phyloP scores from a whole-genome alignment of 2,888 invertebrate species.

The Sinotaia quadrata region DNA sequence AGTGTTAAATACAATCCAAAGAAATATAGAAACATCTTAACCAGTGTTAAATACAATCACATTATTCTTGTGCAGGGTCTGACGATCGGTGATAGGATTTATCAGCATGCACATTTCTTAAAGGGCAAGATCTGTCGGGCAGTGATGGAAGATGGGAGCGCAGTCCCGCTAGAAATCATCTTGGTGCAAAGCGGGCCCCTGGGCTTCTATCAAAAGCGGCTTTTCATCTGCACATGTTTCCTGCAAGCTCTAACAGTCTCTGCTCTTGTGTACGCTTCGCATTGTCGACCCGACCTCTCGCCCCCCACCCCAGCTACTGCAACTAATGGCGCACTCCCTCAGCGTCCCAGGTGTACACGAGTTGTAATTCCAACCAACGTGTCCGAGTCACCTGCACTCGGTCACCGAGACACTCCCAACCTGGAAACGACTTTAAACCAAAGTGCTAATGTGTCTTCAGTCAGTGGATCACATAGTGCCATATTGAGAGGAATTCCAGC shows the following conservation, averaged over 20 bases:
- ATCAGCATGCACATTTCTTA: not conserved
- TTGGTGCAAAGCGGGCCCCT: conserved; percentile 54
- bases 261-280: conserved; percentile 45
- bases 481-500: too few species aligned
- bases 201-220: conserved; percentile 60
- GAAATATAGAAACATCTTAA: not conserved
- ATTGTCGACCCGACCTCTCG: conserved; percentile 37
- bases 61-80: not conserved
- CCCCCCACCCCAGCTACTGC: conserved; percentile 28
- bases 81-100: too few species aligned
- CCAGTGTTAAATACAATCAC: not conserved
- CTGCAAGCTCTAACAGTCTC: conserved; percentile 51
- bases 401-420: too few species aligned
- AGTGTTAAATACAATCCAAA: not conserved
- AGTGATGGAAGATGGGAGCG: conserved; percentile 51
- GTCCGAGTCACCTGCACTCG: too few species aligned
- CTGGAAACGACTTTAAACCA: too few species aligned
- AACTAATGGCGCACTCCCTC: conserved; percentile 14
- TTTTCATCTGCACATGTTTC: conserved; percentile 45
- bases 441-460: too few species aligned
- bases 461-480: too few species aligned
- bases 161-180: conserved; percentile 55
- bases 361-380: too few species aligned
- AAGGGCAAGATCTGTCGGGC: not conserved
- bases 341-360: not conserved